Evolutionary conservation across 2,888 invertebrate species (phyloP).

Genomic region (Acleris cristana): DNA sequence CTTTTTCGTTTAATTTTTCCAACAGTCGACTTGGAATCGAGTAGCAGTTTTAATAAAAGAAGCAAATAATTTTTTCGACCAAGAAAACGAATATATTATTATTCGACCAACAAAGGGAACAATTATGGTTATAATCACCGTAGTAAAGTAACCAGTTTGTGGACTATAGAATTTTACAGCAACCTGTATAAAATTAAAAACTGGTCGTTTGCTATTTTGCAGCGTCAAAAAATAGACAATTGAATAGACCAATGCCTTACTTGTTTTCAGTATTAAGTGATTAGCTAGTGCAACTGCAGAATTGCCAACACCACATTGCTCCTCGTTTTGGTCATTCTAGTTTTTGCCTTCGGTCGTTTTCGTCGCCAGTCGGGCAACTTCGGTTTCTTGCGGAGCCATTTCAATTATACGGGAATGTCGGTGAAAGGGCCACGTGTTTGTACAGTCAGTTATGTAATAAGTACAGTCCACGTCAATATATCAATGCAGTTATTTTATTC

Average conservation of each 20-base stretch:
- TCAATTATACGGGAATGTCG: conserved; percentile 68
- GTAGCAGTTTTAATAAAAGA: no score
- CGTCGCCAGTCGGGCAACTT: conserved; percentile 44
- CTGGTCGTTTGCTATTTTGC: not conserved
- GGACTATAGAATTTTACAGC: not conserved
- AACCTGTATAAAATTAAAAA: not conserved
- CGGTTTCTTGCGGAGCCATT: conserved; percentile 56
- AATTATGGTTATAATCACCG: no score
- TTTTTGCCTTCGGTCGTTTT: conserved; percentile 64
- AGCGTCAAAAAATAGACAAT: not conserved
- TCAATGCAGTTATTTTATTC: not conserved
- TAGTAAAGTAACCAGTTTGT: no score
- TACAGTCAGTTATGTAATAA: not conserved
- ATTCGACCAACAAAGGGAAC: no score
- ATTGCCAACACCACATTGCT: conserved; percentile 49
- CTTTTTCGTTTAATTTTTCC: no score
- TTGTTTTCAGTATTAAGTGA: conserved; percentile 54
- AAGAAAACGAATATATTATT: no score
- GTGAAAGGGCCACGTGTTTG: conserved; percentile 55
- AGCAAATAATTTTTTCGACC: no score
- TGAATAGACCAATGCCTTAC: not conserved
- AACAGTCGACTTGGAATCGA: no score
- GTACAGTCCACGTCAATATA: not conserved
- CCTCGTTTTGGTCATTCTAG: conserved; percentile 57
- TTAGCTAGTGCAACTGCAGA: conserved; percentile 46